A percentile compares a stretch with the other conserved stretches of the same genome.
Conservation (phyloP, 1,140 invertebrate genomes). For the Drosophila murphyi region DNA sequence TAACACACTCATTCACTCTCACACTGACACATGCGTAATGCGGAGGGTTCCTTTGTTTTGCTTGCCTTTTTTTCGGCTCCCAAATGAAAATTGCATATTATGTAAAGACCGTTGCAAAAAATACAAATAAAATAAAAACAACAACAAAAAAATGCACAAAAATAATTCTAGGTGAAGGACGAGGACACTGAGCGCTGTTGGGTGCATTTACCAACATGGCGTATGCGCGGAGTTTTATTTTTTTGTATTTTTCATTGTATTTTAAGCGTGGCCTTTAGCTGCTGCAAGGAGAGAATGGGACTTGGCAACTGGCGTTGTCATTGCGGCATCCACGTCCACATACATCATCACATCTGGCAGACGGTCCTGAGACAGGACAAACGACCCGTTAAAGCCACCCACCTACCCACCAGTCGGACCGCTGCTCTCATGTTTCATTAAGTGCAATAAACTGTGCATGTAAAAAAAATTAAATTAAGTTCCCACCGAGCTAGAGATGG, state of each 20-base stretch:
- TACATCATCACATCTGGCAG: slow-evolving; percentile 73
- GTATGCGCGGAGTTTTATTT: slow-evolving; percentile 63
- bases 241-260: slow-evolving; percentile 59
- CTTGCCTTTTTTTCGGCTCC: slow-evolving; percentile 49
- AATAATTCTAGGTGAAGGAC: slow-evolving; percentile 84
- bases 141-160: slow-evolving; percentile 59
- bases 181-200: slow-evolving; percentile 62
- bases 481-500: slow-evolving; percentile 26
- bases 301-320: slow-evolving; percentile 54
- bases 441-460: slow-evolving; percentile 75
- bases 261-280: slow-evolving; percentile 44
- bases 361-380: slow-evolving; percentile 62
- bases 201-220: slow-evolving; percentile 45
- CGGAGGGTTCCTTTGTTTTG: slow-evolving; percentile 48
- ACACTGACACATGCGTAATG: slow-evolving; percentile 69
- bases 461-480: slow-evolving; percentile 65
- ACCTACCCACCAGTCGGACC: slow-evolving; percentile 2
- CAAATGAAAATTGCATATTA: slow-evolving; percentile 83
- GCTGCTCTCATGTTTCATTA: slow-evolving; percentile 63
- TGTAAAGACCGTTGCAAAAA: slow-evolving; percentile 64
- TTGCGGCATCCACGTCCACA: slow-evolving; percentile 53
- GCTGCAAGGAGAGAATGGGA: slow-evolving; percentile 9
- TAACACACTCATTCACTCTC: slow-evolving; percentile 29
- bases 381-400: slow-evolving; percentile 15
- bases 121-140: too few relatives aligned